Percentiles rank a stretch among this genome's conserved stretches.
Evolutionary conservation across 2,888 invertebrate species (phyloP).

Genomic region (Cinara cedri): DNA sequence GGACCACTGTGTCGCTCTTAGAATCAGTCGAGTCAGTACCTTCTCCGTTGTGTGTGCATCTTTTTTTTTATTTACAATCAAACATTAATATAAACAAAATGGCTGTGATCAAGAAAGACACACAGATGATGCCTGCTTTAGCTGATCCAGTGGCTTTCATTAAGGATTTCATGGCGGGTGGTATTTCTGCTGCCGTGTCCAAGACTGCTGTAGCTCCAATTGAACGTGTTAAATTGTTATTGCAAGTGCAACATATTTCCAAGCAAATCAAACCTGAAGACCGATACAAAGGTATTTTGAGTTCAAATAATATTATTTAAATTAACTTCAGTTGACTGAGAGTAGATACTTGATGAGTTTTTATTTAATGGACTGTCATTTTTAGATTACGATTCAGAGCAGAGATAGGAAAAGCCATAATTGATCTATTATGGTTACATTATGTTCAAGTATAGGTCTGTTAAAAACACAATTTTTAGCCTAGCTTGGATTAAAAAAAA

Average conservation of each 20-base stretch:
- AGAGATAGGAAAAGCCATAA: too few species aligned
- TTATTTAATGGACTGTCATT: too few species aligned
- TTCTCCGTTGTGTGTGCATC: conserved; percentile 35
- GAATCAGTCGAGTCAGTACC: conserved; percentile 50
- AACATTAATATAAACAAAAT: conserved; percentile 17
- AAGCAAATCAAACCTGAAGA: conserved; percentile 84
- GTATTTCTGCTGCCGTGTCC: conserved; percentile 89
- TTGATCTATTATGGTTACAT: too few species aligned
- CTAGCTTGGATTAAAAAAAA: too few species aligned
- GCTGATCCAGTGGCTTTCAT: conserved; percentile 82
- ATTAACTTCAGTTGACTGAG: background rate
- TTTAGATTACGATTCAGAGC: too few species aligned
- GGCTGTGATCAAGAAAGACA: conserved; percentile 50
- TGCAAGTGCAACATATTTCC: conserved; percentile 93
- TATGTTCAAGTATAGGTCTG: too few species aligned
- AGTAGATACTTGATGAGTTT: background rate
- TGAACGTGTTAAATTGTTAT: conserved; percentile 89
- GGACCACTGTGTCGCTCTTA: conserved; percentile 1
- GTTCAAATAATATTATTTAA: background rate
- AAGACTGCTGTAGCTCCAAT: conserved; percentile 95
- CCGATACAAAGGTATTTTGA: conserved; percentile 81
- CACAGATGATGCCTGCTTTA: conserved; percentile 63
- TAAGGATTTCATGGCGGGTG: conserved; percentile 91
- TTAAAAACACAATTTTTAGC: too few species aligned
- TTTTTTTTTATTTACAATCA: background rate